Base-by-base conservation (phyloP, 1,140 invertebrate species). In the Harlomillsia oculata region DNA sequence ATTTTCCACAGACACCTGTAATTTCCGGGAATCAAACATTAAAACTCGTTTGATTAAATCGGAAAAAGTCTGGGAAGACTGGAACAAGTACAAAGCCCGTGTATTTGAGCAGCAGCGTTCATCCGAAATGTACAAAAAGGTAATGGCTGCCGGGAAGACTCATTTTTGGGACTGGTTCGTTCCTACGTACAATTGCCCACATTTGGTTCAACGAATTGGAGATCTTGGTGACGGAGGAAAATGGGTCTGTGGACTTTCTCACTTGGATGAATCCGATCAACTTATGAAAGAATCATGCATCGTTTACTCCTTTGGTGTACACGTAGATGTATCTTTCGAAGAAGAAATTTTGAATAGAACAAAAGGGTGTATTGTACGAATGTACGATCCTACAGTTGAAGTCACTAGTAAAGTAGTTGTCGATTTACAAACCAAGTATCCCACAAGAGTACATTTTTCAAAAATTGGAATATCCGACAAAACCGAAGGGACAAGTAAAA, bases 121-220 rank as follows among this genome's bases (percentile, higher is more conserved):
- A n/a, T n/a, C n/a, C n/a, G n/a, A n/a, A n/a, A n/a, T n/a, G n/a
- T n/a, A n/a, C n/a, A n/a, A n/a, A n/a, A n/a, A n/a, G n/a, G n/a
- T n/a, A n/a, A n/a, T n/a, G n/a, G n/a, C n/a, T n/a, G n/a, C n/a
- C n/a, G n/a, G n/a, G n/a, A n/a, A 11, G 0, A 23, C 21, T 26
- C 48, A 13, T 40, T 54, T 56, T 34, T 56, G 44, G 30, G 44
- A 39, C 16, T 56, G 30, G n/a, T 56, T 56, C 49, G 16, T 30
- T 18, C 55, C 55, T 9, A 41, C 46, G 1, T 57, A 43, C 28
- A 49, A 50, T 37, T 57, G 55, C n/a, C 55, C 55, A 0, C 39
- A 52, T 39, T 32, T 40, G 0, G 41, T 57, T 6, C 20, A 57
- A 34, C 46, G 55, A 21, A 18, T 57, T 9, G 55, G 55, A 11